Evolutionary conservation across 2,113 vertebrate species (phyloP), one percentile per base, ranked within the genome.

Genomic region (Picathartes gymnocephalus): DNA sequence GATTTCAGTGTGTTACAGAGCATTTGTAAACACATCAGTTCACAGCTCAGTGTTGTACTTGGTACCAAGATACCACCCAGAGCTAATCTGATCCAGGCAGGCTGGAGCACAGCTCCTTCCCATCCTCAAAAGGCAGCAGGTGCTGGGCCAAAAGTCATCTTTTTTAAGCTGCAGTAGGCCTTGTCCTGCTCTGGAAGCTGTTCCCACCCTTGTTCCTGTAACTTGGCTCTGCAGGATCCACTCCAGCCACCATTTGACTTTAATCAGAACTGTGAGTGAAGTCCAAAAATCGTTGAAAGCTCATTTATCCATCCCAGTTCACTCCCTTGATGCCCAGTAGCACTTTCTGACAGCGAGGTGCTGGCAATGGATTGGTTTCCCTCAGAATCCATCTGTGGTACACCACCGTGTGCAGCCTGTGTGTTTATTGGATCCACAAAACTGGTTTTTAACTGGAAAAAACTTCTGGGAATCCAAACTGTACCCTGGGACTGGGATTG

Each of bases 251-350:
- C 76, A 50, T 88, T 94, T 93, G 85, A 90, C 88, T 94, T 95
- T 28, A 95, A 95, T 93, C 92, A 97, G 85, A 82, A 57, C 71
- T 39, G 60, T 1, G 50, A 86, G 79, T 66, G 88, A 92, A 79
- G 82, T 86, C 92, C 90, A 93, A 58, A 65, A 33, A 45, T 39
- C n/a, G 42, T 45, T 92, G 88, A 79, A 90, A 95, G 90, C 95
- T 93, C 94, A 69, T 72, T 95, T 95, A 90, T 90, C 90, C 94
- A 96, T 86, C 68, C 88, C 64, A 25, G 53, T 35, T 79, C 74
- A 80, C 92, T 72, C 77, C 90, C 76, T 72, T 45, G 58, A n/a
- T 83, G 93, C 70, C 82, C 93, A 57, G 93, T 70, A 93, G 92
- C 82, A 61, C 90, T 80, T 86, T 87, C 74, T 80, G 90, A 7